These are phyloP conservation scores for Steinernema scapterisci DNA, from an alignment of 2,888 invertebrate genomes.

Conservation along the genomic window DNA sequence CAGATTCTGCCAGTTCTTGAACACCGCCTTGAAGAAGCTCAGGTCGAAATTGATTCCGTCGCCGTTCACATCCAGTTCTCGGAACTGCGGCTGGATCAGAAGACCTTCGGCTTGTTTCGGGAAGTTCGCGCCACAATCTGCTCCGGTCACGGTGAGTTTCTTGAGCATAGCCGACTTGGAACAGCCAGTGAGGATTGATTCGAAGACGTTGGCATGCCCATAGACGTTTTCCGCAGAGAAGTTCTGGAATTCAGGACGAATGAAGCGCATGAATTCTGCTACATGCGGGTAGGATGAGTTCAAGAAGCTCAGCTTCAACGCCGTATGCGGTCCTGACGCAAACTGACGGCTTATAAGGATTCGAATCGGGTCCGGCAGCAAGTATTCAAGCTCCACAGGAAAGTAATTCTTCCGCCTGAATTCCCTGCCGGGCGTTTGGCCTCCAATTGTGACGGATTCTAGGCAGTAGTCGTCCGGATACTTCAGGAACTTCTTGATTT, in stretches of 20 bases:
- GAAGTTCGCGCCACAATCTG: slow-evolving; percentile 9
- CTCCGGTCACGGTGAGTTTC: not conserved
- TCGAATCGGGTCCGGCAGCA: not conserved
- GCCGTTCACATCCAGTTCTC: not conserved
- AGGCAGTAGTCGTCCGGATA: not conserved
- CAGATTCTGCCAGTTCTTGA: slow-evolving; percentile 10
- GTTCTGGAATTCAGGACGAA: slow-evolving; percentile 12
- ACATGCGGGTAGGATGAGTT: not conserved
- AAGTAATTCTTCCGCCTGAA: slow-evolving; percentile 16
- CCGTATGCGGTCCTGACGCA: not conserved
- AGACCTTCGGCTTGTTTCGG: not conserved
- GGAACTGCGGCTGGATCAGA: not conserved
- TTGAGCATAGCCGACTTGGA: not conserved
- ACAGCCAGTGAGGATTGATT: not conserved
- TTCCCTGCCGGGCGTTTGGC: not conserved
- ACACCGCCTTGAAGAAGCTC: not conserved
- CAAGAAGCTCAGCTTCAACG: not conserved
- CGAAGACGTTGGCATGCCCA: not conserved
- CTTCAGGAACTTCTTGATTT: not conserved
- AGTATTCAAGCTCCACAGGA: not conserved
- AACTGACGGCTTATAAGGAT: not conserved
- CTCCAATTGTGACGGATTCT: not conserved
- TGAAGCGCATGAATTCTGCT: not conserved
- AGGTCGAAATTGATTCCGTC: not conserved
- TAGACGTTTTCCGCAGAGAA: not conserved